A percentile compares a stretch with the other conserved stretches of the same genome.
Evolutionary conservation across 2,888 invertebrate species (phyloP).

Genomic region (Drosophila falleni): DNA sequence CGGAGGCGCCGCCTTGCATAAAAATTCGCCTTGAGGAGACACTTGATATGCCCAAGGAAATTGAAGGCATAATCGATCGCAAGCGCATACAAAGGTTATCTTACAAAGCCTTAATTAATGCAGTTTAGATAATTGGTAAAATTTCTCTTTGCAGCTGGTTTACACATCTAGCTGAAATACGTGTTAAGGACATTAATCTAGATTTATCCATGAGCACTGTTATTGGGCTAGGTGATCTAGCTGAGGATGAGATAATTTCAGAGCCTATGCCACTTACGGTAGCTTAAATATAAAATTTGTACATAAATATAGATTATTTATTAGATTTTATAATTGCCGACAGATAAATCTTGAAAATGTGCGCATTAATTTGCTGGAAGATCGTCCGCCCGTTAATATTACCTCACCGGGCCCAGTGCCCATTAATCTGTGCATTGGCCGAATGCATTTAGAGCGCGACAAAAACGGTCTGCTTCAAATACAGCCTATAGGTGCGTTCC

Average conservation of each 20-base stretch:
- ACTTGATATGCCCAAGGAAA: conserved; percentile 85
- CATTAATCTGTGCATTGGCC: conserved; percentile 90
- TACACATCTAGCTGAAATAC: conserved; percentile 87
- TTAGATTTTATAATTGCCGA: background rate
- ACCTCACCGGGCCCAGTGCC: conserved; percentile 94
- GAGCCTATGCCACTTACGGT: conserved; percentile 94
- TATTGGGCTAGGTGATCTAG: conserved; percentile 92
- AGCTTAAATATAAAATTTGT: conserved; percentile 41
- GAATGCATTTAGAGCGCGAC: conserved; percentile 90
- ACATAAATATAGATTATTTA: background rate
- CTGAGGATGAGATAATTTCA: conserved; percentile 93
- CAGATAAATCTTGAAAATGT: conserved; percentile 92
- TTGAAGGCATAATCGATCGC: conserved; percentile 78
- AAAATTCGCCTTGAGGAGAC: conserved; percentile 88
- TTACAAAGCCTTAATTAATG: background rate
- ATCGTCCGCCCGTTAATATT: conserved; percentile 92
- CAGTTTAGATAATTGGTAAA: background rate
- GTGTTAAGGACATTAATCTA: conserved; percentile 89
- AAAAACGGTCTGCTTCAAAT: conserved; percentile 91
- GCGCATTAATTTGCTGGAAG: conserved; percentile 91
- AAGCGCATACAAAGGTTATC: conserved; percentile 84
- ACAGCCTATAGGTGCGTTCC: conserved; percentile 86
- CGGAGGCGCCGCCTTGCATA: conserved; percentile 87
- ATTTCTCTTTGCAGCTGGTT: conserved; percentile 78
- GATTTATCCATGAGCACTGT: conserved; percentile 93